A percentile compares a stretch with the other conserved stretches of the same genome.
These are phyloP conservation scores for Hypolimnas misippus DNA, from an alignment of 2,888 invertebrate species.

Conservation along the genomic window DNA sequence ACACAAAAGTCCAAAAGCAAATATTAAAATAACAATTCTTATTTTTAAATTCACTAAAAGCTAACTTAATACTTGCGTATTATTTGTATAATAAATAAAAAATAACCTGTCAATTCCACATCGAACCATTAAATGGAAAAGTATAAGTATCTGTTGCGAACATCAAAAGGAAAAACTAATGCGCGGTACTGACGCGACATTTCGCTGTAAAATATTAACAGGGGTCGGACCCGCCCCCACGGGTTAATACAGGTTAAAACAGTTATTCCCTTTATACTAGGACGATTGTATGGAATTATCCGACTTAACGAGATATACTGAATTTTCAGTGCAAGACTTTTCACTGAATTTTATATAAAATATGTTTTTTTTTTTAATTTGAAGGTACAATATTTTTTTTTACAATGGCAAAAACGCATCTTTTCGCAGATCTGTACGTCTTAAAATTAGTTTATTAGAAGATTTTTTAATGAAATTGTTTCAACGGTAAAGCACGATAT, in stretches of 20 bases:
- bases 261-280: slow-evolving; percentile 57
- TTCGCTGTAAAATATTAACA: slow-evolving; percentile 77
- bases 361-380: too few species aligned
- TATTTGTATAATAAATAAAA: slow-evolving; percentile 5
- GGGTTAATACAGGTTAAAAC: slow-evolving; percentile 74
- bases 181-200: slow-evolving; percentile 65
- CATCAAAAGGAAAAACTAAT: slow-evolving; percentile 81
- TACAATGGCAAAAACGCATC: too few species aligned
- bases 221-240: slow-evolving; percentile 58
- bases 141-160: slow-evolving; percentile 48
- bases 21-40: background rate
- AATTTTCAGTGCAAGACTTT: slow-evolving; percentile 7
- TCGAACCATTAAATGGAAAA: slow-evolving; percentile 11
- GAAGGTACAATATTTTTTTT: too few species aligned
- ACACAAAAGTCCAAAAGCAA: background rate
- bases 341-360: background rate
- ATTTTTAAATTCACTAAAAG: too few species aligned
- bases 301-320: slow-evolving; percentile 54
- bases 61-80: too few species aligned
- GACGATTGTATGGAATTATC: slow-evolving; percentile 65
- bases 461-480: too few species aligned
- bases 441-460: too few species aligned
- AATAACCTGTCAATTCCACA: slow-evolving; percentile 13
- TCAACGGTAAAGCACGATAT: too few species aligned
- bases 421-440: too few species aligned